Base-by-base conservation (phyloP, 2,888 invertebrate species). In the Amaurobius ferox region DNA sequence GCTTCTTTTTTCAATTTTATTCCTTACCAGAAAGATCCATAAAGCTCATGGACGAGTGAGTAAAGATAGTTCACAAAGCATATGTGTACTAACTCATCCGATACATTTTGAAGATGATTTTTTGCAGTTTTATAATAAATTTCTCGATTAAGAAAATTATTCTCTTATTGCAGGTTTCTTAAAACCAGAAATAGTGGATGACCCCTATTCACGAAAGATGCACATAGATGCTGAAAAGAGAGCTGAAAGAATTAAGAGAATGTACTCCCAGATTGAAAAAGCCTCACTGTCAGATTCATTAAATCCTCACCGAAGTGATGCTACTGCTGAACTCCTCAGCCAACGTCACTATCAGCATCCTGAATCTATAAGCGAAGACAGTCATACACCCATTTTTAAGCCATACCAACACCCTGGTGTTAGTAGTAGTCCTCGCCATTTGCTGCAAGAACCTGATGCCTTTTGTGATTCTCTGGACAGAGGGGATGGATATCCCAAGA, bases 211-310 rank as follows among this genome's bases (percentile, higher is more conserved):
- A 32, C 68, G 86, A 30, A 86, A 86, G 26, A 71, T 86, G 74
- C 79, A 79, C 48, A 74, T 86, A 29, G 86, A 86, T 40, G 86
- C 79, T 23, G 86, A 86, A 44, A 86, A 86, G 29, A 68, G 86
- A n/a, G 72, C 77, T 2, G 86, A 86, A 23, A 29, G 86, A 29
- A 86, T 86, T 26, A 79, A 79, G 19, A 73, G 86, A 30, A 86
- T 86, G 86, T 86, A 86, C 48, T 79, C 79, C 19, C 86, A 86
- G 66, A 86, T 86, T 11, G 86, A 86, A 70, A 79, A 79, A 40
- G 79, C 86, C 1, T 86, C 86, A 1, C 71, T 86, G n/a, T 83
- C 83, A 9, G 83, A 83, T 19, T 76, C 81, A 64, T 19, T 81
- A 19, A 76, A 32, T 28, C n/a, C 77, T 19, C 80, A 68, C n/a